phyloP scores from a whole-genome alignment of 2,113 vertebrate genomes.

The Bothrops jararaca region DNA sequence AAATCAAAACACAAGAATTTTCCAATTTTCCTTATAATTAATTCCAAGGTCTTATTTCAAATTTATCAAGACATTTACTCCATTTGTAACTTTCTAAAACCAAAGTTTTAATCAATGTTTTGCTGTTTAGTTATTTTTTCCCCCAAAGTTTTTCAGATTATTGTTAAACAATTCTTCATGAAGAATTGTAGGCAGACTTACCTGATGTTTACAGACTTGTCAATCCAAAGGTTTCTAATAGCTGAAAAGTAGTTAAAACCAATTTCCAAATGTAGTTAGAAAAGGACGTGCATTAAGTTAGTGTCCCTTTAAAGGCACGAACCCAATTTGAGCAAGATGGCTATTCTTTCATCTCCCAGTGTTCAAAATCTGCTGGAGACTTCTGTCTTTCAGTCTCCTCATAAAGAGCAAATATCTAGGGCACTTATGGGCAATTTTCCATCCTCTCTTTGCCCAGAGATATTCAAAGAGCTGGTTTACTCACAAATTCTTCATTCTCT shows the following conservation, averaged over 20 bases:
- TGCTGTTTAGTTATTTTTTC: not conserved
- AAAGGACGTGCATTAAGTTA: not conserved
- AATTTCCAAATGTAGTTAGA: not conserved
- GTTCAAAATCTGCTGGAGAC: not conserved
- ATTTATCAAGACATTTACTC: not conserved
- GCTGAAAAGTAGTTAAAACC: not conserved
- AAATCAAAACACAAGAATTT: not conserved
- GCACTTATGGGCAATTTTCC: not conserved
- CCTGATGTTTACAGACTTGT: not conserved
- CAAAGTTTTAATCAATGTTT: not conserved
- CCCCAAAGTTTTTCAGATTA: not conserved
- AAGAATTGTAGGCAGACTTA: not conserved
- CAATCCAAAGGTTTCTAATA: not conserved
- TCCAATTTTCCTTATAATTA: not conserved
- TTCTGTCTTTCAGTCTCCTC: not conserved
- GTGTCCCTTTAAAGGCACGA: not conserved
- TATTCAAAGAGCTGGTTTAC: not conserved
- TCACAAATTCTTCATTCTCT: not conserved
- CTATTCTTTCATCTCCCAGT: not conserved
- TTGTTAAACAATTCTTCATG: not conserved
- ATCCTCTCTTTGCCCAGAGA: not conserved
- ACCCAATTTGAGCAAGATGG: not conserved
- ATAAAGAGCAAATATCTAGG: not conserved
- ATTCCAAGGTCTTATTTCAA: not conserved
- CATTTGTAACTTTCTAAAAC: not conserved